These are phyloP conservation scores for Coregonus clupeaformis DNA, from an alignment of 2,113 vertebrate species.

Conservation along the genomic window DNA sequence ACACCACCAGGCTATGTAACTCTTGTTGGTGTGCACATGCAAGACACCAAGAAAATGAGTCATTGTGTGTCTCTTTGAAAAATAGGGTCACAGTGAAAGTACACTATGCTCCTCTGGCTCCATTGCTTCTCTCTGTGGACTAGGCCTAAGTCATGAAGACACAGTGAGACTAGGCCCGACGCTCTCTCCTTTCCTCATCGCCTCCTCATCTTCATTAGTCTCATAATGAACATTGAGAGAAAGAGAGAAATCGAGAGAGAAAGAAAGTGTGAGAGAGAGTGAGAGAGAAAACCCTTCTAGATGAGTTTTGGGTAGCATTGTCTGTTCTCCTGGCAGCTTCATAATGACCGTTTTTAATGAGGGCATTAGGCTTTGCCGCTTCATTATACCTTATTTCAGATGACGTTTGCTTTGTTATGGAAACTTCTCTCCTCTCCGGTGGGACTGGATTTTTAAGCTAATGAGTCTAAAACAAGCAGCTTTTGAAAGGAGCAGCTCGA, in stretches of 20 bases:
- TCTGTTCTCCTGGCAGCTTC: slow-evolving; percentile 9
- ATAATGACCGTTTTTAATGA: slow-evolving; percentile 45
- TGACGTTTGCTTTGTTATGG: slow-evolving; percentile 46
- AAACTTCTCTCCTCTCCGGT: slow-evolving; percentile 29
- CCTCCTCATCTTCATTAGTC: neutral
- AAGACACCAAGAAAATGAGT: too few species aligned
- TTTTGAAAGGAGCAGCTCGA: slow-evolving; percentile 28
- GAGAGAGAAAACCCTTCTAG: neutral
- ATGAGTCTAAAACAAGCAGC: slow-evolving; percentile 51
- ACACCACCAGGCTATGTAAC: too few species aligned
- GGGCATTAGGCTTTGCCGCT: slow-evolving; percentile 18
- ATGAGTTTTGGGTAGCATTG: slow-evolving; percentile 7
- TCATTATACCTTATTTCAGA: slow-evolving; percentile 36
- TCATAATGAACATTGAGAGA: neutral
- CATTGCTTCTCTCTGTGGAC: neutral
- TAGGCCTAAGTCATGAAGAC: neutral
- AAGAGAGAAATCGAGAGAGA: too few species aligned
- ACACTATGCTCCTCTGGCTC: too few species aligned
- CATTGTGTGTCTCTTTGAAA: too few species aligned
- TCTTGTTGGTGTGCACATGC: too few species aligned
- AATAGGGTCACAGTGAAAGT: too few species aligned
- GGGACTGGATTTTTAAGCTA: slow-evolving; percentile 50
- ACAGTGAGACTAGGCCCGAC: too few species aligned
- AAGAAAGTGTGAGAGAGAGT: neutral
- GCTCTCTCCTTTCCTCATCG: neutral